phyloP scores from a whole-genome alignment of 2,888 invertebrate species.

The Drosophila tripunctata region DNA sequence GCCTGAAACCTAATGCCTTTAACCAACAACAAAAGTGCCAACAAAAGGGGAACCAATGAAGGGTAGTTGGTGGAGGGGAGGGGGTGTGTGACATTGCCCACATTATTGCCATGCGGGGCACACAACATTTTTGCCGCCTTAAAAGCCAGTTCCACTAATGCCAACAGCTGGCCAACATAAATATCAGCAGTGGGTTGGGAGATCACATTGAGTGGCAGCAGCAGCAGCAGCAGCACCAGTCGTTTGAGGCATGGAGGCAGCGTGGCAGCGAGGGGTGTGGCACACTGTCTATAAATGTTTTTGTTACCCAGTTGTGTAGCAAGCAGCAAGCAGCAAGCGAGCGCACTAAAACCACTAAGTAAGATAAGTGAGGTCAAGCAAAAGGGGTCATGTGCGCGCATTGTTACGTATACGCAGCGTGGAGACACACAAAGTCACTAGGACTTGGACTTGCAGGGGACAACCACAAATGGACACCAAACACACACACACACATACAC shows the following conservation, averaged over 20 bases:
- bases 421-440: conserved; percentile 16
- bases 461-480: conserved; percentile 35
- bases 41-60: conserved; percentile 20
- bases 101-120: conserved; percentile 66
- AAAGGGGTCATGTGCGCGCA: conserved; percentile 79
- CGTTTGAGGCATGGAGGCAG: not conserved
- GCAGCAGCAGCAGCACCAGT: too few species aligned
- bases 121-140: conserved; percentile 59
- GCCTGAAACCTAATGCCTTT: conserved; percentile 72
- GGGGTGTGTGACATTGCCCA: conserved; percentile 28
- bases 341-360: conserved; percentile 75
- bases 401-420: conserved; percentile 55
- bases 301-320: conserved; percentile 49
- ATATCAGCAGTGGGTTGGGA: conserved; percentile 51
- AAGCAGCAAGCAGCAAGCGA: conserved; percentile 42
- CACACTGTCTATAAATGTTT: conserved; percentile 62
- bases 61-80: not conserved
- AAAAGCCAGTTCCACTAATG: conserved; percentile 79
- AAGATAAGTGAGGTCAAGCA: conserved; percentile 81
- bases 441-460: not conserved
- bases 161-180: conserved; percentile 78
- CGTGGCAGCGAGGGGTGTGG: not conserved
- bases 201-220: conserved; percentile 20
- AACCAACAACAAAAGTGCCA: conserved; percentile 52
- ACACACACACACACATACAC: not conserved